Evolutionary conservation across 2,797 vertebrate species (phyloP).

Genomic region (Melopsittacus undulatus): DNA sequence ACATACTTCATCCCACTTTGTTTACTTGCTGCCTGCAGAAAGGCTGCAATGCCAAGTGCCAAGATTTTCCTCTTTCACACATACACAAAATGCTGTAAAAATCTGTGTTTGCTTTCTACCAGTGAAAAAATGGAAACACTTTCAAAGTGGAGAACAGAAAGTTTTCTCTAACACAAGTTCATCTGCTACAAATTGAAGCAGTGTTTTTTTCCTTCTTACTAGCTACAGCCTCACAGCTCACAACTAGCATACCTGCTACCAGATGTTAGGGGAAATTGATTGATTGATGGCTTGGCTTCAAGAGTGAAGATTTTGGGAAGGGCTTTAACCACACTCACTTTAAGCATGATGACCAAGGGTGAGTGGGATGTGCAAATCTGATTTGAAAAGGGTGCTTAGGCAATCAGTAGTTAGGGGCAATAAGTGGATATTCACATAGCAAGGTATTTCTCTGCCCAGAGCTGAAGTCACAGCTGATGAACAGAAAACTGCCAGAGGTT

Average conservation of each 20-base stretch:
- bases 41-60: not conserved
- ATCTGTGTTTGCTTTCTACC: not conserved
- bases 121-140: not conserved
- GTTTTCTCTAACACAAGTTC: slow-evolving; percentile 3
- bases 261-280: not conserved
- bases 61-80: slow-evolving; percentile 4
- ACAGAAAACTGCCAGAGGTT: not conserved
- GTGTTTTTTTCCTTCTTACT: not conserved
- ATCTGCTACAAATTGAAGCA: not conserved
- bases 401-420: not conserved
- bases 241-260: not conserved
- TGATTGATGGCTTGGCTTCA: too few species aligned
- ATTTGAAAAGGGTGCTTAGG: too few species aligned
- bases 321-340: too few species aligned
- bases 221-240: not conserved
- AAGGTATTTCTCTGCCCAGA: not conserved
- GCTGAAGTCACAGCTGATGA: not conserved
- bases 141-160: not conserved
- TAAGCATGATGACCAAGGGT: too few species aligned
- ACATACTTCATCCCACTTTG: not conserved
- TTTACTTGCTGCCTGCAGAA: not conserved
- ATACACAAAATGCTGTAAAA: slow-evolving; percentile 9
- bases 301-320: too few species aligned
- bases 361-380: too few species aligned
- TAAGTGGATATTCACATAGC: rapidly evolving